A percentile compares a stretch with the other conserved stretches of the same genome.
Evolutionary conservation across 2,113 vertebrate genomes (phyloP).

Genomic region (Gymnobelideus leadbeateri): DNA sequence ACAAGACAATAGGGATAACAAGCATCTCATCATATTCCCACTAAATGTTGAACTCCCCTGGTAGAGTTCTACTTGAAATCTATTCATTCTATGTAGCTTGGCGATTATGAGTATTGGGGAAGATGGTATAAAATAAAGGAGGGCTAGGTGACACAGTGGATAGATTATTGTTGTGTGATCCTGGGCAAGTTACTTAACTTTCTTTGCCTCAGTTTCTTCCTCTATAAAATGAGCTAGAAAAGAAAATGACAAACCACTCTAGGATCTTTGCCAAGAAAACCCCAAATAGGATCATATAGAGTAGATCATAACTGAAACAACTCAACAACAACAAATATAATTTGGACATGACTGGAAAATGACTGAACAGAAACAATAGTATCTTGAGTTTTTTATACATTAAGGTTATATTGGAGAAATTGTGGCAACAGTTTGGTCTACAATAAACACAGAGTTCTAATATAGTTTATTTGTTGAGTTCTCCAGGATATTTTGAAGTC

Average conservation of each 20-base stretch:
- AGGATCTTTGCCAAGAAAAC: no score
- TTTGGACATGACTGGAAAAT: no score
- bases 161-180: no score
- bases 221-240: no score
- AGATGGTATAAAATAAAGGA: background rate
- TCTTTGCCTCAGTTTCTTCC: no score
- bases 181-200: no score
- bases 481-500: background rate
- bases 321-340: no score
- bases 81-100: background rate
- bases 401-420: background rate
- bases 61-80: background rate
- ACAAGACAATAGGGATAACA: background rate
- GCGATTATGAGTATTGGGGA: background rate
- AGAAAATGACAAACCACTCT: no score
- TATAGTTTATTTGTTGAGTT: background rate
- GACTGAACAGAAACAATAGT: background rate
- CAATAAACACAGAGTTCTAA: background rate
- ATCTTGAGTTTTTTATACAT: background rate
- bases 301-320: no score
- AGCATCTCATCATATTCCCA: background rate
- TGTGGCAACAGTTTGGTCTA: background rate
- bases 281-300: no score
- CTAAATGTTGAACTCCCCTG: background rate
- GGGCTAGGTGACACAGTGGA: no score